phyloP scores from a whole-genome alignment of 2,113 vertebrate species.

The Alosa alosa region DNA sequence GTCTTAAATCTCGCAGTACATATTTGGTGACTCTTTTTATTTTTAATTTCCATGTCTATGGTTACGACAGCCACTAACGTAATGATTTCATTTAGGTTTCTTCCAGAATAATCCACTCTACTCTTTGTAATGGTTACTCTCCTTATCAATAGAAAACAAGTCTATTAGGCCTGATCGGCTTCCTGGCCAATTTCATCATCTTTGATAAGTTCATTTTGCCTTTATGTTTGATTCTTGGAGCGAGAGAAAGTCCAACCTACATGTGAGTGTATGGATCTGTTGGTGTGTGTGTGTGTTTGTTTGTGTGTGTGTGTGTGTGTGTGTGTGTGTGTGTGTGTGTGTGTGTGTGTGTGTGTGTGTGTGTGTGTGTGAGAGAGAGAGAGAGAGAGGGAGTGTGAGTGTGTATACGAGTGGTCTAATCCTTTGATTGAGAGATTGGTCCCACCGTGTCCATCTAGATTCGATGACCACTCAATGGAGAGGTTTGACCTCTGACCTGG shows the following conservation, averaged over 20 bases:
- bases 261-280: conserved; percentile 15
- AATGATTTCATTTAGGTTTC: not conserved
- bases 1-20: too few relatives aligned
- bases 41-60: too few relatives aligned
- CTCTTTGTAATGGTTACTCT: conserved; percentile 11
- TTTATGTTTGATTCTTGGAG: conserved; percentile 48
- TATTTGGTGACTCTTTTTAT: too few relatives aligned
- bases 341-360: conserved; percentile 13
- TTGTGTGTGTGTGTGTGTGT: not conserved
- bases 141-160: not conserved
- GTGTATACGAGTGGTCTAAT: conserved; percentile 47
- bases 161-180: conserved; percentile 42
- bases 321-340: conserved; percentile 12
- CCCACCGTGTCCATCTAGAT: conserved; percentile 85
- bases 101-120: not conserved
- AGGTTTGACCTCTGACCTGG: conserved; percentile 91
- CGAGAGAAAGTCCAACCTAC: conserved; percentile 36
- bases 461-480: conserved; percentile 81
- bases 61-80: not conserved
- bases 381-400: not conserved
- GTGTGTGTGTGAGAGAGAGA: not conserved
- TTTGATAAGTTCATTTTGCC: conserved; percentile 69
- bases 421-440: conserved; percentile 72
- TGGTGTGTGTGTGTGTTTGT: conserved; percentile 23
- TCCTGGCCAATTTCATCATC: conserved; percentile 45